These are phyloP conservation scores for Andricus curvator DNA, from an alignment of 2,888 invertebrate species.

Conservation along the genomic window DNA sequence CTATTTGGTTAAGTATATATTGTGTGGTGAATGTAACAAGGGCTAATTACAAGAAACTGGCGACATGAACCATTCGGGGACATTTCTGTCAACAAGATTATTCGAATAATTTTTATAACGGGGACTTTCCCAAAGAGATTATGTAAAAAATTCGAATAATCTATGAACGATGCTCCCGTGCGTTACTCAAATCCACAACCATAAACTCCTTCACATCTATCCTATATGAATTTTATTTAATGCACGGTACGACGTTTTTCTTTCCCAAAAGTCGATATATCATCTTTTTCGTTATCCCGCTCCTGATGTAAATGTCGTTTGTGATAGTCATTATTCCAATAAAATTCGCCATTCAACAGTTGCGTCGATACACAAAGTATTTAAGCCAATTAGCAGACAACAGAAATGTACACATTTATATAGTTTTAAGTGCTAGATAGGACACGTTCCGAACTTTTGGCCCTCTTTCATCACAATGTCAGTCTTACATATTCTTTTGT, in stretches of 20 bases:
- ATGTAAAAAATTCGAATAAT: background rate
- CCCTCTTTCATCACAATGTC: conserved; percentile 42
- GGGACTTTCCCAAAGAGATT: background rate
- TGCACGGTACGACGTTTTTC: background rate
- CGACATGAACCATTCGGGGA: conserved; percentile 5
- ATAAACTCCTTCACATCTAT: background rate
- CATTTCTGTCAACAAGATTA: background rate
- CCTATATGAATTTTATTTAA: background rate
- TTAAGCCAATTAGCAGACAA: conserved; percentile 76
- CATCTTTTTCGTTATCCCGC: conserved; percentile 40
- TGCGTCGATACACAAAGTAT: conserved; percentile 75
- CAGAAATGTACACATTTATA: conserved; percentile 76
- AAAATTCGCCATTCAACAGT: conserved; percentile 71
- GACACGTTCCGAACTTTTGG: conserved; percentile 70
- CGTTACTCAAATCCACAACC: conserved; percentile 1
- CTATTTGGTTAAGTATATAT: conserved; percentile 53
- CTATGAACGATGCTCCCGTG: background rate
- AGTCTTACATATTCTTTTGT: background rate
- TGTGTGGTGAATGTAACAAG: conserved; percentile 46
- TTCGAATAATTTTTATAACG: background rate
- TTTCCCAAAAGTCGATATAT: conserved; percentile 7
- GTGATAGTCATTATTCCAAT: conserved; percentile 60
- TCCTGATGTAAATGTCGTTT: conserved; percentile 43
- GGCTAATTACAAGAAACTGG: conserved; percentile 9
- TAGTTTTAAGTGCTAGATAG: conserved; percentile 72